Base-by-base conservation (phyloP, 2,113 vertebrate species). In the Nerophis lumbriciformis region DNA sequence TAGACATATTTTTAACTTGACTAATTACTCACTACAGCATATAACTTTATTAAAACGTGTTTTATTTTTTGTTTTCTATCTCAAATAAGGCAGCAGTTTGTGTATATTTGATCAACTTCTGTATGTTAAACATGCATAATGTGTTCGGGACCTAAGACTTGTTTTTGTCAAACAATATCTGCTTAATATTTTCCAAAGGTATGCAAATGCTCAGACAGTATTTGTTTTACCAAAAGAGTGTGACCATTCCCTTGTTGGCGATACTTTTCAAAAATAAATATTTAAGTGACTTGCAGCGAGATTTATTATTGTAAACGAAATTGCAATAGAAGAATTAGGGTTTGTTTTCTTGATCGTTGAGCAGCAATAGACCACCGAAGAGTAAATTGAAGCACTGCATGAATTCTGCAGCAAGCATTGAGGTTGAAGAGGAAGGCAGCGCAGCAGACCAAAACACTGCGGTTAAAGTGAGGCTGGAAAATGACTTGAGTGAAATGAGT, bases 401-500 rank as follows among this genome's bases (percentile, higher is more conserved):
- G 44, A 59, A 56, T 66, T 52, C 28, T 63, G 54, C 10, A 37
- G 35, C 37, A 63, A 38, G 45, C 54, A 61, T 59, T 53, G 59
- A 7, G 35, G 37, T 21, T 60, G 45, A 48, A 48, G 47, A 6
- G 7, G 45, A 45, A 19, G 35, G 39, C 4, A 21, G 1, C 15
- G 4, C 12, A 58, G 16, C 4, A 36, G 21, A 57, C 45, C 39
- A 65, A 53, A 61, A 64, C 63, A 71, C 67, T 50, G 65, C 39
- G 38, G 21, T 19, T 28, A 11, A 62, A 38, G 66, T 61, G 69
- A 47, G 48, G 62, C 71, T 68, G 73, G 62, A 76, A 79, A 78
- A 82, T 80, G 78, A 82, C 79, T 70, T 72, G 56, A 64, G 63
- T 75, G 81, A 82, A 76, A 71, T 71, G 57, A 79, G 77, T 56